These are phyloP conservation scores for Dendrocopos noguchii DNA, from an alignment of 2,113 vertebrate genomes.

Conservation along the genomic window DNA sequence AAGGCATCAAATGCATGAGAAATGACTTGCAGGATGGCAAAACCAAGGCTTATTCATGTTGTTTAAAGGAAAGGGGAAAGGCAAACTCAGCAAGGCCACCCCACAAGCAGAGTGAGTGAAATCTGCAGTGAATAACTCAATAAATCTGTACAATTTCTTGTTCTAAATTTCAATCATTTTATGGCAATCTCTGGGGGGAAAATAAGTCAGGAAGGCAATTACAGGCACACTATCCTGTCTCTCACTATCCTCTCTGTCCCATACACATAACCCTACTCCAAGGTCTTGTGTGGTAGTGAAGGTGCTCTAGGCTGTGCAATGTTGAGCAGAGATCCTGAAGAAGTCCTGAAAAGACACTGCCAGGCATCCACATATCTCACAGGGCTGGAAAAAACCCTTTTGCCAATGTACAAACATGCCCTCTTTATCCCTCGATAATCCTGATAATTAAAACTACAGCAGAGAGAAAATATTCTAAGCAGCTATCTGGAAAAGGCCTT, in stretches of 20 bases:
- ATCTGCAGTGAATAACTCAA: not conserved
- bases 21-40: conserved; percentile 6
- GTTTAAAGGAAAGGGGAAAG: conserved; percentile 5
- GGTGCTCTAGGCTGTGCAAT: not conserved
- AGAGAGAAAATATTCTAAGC: not conserved
- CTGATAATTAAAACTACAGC: not conserved
- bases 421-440: not conserved
- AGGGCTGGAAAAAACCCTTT: not conserved
- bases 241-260: too few species aligned
- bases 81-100: not conserved
- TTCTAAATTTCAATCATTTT: not conserved
- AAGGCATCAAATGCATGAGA: conserved; percentile 13
- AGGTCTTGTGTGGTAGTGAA: not conserved
- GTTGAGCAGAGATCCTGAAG: not conserved
- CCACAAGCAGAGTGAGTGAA: not conserved
- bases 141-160: not conserved
- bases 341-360: not conserved
- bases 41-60: not conserved
- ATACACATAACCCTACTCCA: not conserved
- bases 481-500: not conserved
- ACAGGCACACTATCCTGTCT: not conserved
- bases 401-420: not conserved
- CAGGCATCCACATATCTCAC: not conserved
- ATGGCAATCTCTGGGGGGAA: not conserved
- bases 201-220: not conserved